These are phyloP conservation scores for Antechinus stuartii DNA, from an alignment of 2,113 vertebrate genomes.

Conservation along the genomic window DNA sequence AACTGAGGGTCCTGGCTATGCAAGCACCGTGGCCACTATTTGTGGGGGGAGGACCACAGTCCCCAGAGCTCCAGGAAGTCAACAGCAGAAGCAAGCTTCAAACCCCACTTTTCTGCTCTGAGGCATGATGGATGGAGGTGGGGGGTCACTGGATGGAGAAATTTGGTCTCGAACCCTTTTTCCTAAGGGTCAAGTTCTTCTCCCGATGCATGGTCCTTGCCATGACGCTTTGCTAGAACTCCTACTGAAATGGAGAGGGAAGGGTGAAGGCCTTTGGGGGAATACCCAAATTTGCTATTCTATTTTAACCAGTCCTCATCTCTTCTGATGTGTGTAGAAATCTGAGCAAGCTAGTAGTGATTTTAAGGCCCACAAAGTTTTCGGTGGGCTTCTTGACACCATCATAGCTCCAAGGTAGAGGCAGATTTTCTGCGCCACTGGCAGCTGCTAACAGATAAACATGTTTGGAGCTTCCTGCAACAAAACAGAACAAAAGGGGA, in stretches of 20 bases:
- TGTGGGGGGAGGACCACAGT: neutral
- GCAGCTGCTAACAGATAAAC: neutral
- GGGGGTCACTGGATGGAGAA: neutral
- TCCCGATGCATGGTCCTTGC: neutral
- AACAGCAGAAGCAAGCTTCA: neutral
- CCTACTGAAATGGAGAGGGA: neutral
- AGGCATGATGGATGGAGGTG: neutral
- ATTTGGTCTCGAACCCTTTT: neutral
- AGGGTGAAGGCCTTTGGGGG: neutral
- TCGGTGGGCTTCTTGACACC: neutral
- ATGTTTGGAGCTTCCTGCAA: neutral
- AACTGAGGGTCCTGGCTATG: rapidly evolving
- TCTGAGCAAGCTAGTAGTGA: neutral
- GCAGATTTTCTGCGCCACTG: neutral
- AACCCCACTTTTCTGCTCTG: neutral
- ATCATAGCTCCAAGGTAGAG: neutral
- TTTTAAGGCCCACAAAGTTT: neutral
- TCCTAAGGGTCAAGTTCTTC: neutral
- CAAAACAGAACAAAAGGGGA: neutral
- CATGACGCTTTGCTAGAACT: neutral
- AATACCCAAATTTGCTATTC: neutral
- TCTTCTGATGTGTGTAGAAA: neutral
- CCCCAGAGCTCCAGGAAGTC: neutral
- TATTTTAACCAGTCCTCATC: neutral
- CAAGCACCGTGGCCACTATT: neutral